Evolutionary conservation across 2,888 invertebrate genomes (phyloP).

Genomic region (Xestobium rufovillosum): DNA sequence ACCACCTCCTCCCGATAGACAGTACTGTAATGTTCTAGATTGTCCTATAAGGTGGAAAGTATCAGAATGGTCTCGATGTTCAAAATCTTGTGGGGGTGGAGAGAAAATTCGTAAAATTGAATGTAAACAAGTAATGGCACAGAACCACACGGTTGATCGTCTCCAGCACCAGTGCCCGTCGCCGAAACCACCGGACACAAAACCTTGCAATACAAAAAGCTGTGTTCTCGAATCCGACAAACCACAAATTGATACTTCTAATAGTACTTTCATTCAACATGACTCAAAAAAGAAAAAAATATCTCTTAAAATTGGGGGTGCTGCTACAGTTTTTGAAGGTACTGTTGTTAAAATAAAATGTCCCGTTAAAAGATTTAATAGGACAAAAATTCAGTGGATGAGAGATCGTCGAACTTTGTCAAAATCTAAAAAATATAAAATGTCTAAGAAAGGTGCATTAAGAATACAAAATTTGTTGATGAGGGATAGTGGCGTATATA

Average conservation of each 20-base stretch:
- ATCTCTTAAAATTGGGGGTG: constrained; percentile 82
- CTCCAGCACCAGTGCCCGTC: constrained; percentile 68
- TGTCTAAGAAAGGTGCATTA: constrained; percentile 85
- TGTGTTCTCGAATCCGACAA: constrained; percentile 66
- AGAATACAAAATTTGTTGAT: constrained; percentile 75
- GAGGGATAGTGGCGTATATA: constrained; percentile 77
- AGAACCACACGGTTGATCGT: constrained; percentile 80
- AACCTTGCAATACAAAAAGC: constrained; percentile 77
- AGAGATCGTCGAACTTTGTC: constrained; percentile 74
- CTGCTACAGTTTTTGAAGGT: constrained; percentile 83
- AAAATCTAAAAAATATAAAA: constrained; percentile 76
- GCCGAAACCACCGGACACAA: constrained; percentile 66
- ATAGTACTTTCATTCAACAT: constrained; percentile 76
- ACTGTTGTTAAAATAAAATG: constrained; percentile 91
- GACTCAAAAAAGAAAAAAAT: constrained; percentile 75
- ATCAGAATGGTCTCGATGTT: constrained; percentile 86
- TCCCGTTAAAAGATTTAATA: constrained; percentile 76
- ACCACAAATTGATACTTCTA: constrained; percentile 69
- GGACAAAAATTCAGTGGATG: constrained; percentile 82
- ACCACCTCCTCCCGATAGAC: constrained; percentile 82
- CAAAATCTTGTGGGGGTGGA: constrained; percentile 88
- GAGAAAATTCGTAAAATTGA: constrained; percentile 74
- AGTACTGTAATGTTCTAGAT: constrained; percentile 87
- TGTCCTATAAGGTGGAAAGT: constrained; percentile 88
- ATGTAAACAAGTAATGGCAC: constrained; percentile 90